Base-by-base conservation (phyloP, 1,140 invertebrate genomes). In the Cotesia glomerata region DNA sequence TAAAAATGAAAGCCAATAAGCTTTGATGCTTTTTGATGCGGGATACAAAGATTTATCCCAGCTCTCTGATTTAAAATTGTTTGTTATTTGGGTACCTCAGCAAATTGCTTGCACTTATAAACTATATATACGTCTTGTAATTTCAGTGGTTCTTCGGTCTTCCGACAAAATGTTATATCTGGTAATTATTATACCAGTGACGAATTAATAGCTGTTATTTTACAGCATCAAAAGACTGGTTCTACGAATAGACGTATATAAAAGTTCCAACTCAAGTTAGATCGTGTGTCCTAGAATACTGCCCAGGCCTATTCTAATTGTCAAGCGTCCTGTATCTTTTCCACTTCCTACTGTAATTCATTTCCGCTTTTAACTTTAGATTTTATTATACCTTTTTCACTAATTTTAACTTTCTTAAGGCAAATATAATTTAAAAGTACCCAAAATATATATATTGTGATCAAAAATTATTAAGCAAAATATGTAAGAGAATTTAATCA, bases 131-230 rank as follows among this genome's bases (percentile, higher is more conserved):
- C 26, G 26, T 35, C 59, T 36, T n/a, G 26, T 62, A 13, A 36
- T 35, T 16, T 62, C 59, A 26, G 26, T 26, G 1, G 26, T 26
- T 26, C 26, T 26, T 35, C 32, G 32, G 59, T 62, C 35, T n/a
- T 13, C 11, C 14, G 14, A 56, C 52, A 56, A 18, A 14, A 36
- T 62, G 59, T 62, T 35, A 13, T 36, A 62, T 62, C 35, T 62
- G 34, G 26, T 34, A 62, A 35, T 39, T 35, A 49, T n/a, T 35
- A 36, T 64, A 64, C 62, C 34, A 64, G 36, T 64, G 62, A 64
- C 13, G 62, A 64, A 64, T 64, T 64, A 64, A 64, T 64, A 64
- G 62, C 62, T 35, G 39, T 64, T 49, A 64, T 64, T 64, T 64
- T 36, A 45, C 34, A 49, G 62, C 36, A 36, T 62, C 59, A 49